Evolutionary conservation across 2,797 vertebrate species (phyloP), one percentile per base, ranked within the genome.

Genomic region (Poeciliopsis turneri): DNA sequence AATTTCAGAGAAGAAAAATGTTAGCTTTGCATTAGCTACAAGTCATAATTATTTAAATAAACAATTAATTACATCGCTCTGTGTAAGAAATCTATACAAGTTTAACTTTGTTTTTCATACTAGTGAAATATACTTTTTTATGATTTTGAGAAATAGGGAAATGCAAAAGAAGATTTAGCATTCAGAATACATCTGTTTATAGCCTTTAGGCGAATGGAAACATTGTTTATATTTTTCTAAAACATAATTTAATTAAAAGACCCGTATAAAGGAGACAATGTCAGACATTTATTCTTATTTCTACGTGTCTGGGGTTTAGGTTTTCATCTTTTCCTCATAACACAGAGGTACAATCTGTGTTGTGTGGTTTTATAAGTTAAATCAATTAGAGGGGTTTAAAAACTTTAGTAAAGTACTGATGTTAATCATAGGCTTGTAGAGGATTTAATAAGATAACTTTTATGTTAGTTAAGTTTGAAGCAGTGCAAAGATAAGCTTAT

Each of bases 361-460:
- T 43, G 23, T 45, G 4, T 45, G 8, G 8, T 43, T 69, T 69
- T n/a, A 39, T 69, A 11, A 2, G n/a, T 41, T 69, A n/a, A 69
- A 45, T 43, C 23, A 46, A 70, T 70, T 70, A 28, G 68, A 70
- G 43, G 43, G 68, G 6, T 45, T 70, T 46, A 45, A 46, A 70
- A 70, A 16, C 13, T 45, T 70, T n/a, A n/a, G 68, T 16, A 46
- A 7, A 28, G 41, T 18, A 28, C 13, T 70, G n/a, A 46, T 70
- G 43, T 70, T 46, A 70, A 70, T 70, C 68, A 28, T 7, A 46
- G 68, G n/a, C 43, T 70, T 45, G 41, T 4, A 28, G 68, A 70
- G 68, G 43, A 46, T 45, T 70, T 70, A 28, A 46, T n/a, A 25
- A 45, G n/a, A 46, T 28, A n/a, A 70, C 68, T 46, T 70, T 70